A percentile compares a stretch with the other conserved stretches of the same genome.
Evolutionary conservation across 2,113 vertebrate genomes (phyloP).

Genomic region (Ginglymostoma cirratum): DNA sequence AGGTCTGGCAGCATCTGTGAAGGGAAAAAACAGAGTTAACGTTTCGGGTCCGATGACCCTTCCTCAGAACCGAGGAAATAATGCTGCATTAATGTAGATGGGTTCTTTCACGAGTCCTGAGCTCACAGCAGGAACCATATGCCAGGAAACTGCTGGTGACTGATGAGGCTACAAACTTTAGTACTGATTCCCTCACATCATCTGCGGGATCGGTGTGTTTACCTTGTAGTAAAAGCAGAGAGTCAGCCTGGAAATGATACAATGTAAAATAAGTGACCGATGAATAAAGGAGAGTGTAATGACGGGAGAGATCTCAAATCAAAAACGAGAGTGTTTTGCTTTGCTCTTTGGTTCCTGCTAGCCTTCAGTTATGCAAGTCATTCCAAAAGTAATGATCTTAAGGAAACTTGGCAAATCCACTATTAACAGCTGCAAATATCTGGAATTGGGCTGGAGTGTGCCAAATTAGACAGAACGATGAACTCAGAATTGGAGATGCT

Average conservation of each 20-base stretch:
- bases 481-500: neutral
- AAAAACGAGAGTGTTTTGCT: neutral
- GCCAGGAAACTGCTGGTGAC: neutral
- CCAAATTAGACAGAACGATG: neutral
- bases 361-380: neutral
- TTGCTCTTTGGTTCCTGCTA: too few relatives aligned
- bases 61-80: too few relatives aligned
- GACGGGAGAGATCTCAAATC: neutral
- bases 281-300: too few relatives aligned
- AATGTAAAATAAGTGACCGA: neutral
- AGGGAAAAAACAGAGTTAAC: too few relatives aligned
- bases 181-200: neutral
- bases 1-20: too few relatives aligned
- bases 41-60: too few relatives aligned
- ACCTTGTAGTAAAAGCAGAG: neutral
- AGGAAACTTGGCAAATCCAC: neutral
- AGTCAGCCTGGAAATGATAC: neutral
- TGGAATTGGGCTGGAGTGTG: neutral
- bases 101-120: neutral
- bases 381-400: neutral
- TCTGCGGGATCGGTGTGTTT: neutral
- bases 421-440: neutral
- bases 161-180: neutral
- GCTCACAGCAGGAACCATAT: too few relatives aligned
- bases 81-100: neutral